phyloP scores from a whole-genome alignment of 2,797 vertebrate genomes.

The Muraenolepis orangiensis region DNA sequence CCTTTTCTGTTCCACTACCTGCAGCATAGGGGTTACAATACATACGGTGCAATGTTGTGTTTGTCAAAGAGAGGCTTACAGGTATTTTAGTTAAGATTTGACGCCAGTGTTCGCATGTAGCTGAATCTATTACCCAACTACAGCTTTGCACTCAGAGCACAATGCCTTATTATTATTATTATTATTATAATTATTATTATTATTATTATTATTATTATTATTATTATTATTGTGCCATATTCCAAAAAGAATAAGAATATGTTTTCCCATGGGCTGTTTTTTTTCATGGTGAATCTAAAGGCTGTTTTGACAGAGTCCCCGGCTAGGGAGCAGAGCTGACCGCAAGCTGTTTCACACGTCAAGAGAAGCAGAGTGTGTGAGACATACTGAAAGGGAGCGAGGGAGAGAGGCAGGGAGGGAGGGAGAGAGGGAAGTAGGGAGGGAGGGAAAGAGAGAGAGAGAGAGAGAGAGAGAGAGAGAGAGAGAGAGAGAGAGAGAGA shows the following conservation, averaged over 20 bases:
- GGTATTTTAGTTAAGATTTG: constrained; percentile 27
- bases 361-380: constrained; percentile 48
- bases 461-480: constrained; percentile 40
- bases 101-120: constrained; percentile 28
- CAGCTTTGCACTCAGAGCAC: background rate
- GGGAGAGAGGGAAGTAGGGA: background rate
- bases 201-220: too few species aligned
- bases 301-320: constrained; percentile 49
- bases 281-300: constrained; percentile 58
- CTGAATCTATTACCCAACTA: constrained; percentile 15
- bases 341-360: constrained; percentile 72
- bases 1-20: background rate
- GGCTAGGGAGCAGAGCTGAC: constrained; percentile 61
- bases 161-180: constrained; percentile 11
- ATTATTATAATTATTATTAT: too few species aligned
- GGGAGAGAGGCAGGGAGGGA: background rate
- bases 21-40: constrained; percentile 12
- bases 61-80: constrained; percentile 22
- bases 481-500: constrained; percentile 35
- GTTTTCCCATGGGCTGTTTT: constrained; percentile 27
- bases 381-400: constrained; percentile 26
- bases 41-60: constrained; percentile 14
- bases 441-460: background rate
- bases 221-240: constrained; percentile 2
- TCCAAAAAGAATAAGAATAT: constrained; percentile 25